phyloP scores from a whole-genome alignment of 1,140 invertebrate genomes.

The Orchestia grillus region DNA sequence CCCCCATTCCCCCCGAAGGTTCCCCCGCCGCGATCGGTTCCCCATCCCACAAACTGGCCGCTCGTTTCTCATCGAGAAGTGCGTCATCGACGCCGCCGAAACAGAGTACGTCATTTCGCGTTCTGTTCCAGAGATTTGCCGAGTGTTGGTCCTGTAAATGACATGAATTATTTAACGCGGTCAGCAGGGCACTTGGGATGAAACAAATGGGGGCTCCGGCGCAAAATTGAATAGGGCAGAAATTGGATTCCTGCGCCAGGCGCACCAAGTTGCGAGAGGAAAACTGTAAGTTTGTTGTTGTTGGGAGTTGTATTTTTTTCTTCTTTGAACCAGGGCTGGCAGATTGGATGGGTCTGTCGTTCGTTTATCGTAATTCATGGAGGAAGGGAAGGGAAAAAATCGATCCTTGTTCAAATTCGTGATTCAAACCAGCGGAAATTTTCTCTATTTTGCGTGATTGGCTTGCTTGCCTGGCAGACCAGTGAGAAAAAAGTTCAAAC shows the following conservation, averaged over 20 bases:
- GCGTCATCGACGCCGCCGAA: not conserved
- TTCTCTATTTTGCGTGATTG: not conserved
- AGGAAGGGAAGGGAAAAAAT: not conserved
- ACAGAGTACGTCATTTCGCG: not conserved
- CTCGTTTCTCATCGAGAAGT: not conserved
- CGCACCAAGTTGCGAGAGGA: not conserved
- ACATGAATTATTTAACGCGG: constrained; percentile 1
- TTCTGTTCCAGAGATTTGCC: not conserved
- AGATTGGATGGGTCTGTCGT: not conserved
- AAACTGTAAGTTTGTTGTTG: too few relatives aligned
- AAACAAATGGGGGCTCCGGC: not conserved
- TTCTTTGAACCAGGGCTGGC: not conserved
- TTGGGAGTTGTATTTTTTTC: not conserved
- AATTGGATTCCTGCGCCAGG: not conserved
- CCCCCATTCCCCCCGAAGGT: not conserved
- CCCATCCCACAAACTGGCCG: not conserved
- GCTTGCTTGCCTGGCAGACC: not conserved
- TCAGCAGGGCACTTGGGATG: not conserved
- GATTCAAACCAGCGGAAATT: not conserved
- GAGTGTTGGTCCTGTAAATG: constrained; percentile 7
- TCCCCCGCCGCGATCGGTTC: not conserved
- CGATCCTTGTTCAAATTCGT: not conserved
- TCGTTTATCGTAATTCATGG: not conserved
- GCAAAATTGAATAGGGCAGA: not conserved
- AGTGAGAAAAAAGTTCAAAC: not conserved